Conservation (phyloP, 2,797 vertebrate species). For the Acropternis orthonyx region DNA sequence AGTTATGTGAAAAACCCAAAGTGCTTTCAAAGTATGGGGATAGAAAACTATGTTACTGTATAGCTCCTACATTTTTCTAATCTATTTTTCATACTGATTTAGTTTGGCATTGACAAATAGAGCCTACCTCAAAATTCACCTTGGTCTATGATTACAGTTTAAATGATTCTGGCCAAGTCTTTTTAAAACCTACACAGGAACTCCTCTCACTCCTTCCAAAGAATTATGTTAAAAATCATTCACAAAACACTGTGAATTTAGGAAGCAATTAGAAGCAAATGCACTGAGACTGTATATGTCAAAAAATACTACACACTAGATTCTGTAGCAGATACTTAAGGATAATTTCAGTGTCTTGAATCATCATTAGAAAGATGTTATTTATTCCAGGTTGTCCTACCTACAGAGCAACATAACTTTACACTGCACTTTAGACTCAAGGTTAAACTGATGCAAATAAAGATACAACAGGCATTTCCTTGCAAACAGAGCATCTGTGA, state of each 20-base stretch:
- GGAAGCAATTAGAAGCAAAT: neutral
- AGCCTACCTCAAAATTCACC: neutral
- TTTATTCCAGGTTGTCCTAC: neutral
- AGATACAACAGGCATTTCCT: neutral
- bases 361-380: neutral
- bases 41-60: neutral
- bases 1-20: neutral
- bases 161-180: neutral
- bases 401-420: neutral
- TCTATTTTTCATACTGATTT: neutral
- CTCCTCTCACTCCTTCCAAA: neutral
- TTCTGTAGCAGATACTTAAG: neutral
- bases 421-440: neutral
- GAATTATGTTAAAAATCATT: neutral
- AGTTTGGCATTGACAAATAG: neutral
- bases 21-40: neutral
- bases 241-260: neutral
- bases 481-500: neutral
- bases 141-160: neutral
- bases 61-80: neutral
- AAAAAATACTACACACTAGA: neutral
- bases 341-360: neutral
- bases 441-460: neutral
- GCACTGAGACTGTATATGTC: neutral
- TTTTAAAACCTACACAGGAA: neutral